These are phyloP conservation scores for Eira barbara DNA, from an alignment of 2,113 vertebrate species.

Conservation along the genomic window DNA sequence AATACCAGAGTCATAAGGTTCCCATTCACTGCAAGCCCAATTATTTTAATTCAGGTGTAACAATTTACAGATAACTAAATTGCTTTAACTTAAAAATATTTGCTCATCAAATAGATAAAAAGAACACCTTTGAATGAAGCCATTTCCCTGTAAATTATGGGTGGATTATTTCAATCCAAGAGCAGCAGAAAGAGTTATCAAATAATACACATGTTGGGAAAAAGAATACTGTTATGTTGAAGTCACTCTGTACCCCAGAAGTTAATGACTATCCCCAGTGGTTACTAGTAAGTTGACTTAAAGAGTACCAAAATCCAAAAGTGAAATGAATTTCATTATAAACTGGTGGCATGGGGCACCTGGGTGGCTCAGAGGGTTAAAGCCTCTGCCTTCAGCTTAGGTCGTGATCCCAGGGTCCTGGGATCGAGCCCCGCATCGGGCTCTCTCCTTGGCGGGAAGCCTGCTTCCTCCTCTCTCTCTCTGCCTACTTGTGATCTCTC, in stretches of 20 bases:
- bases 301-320: neutral
- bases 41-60: neutral
- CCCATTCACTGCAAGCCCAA: neutral
- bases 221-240: neutral
- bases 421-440: too few species aligned
- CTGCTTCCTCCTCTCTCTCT: too few species aligned
- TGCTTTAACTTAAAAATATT: constrained; percentile 21
- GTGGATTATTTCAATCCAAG: neutral
- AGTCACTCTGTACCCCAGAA: neutral
- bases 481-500: too few species aligned
- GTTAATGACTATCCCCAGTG: neutral
- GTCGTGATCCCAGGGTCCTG: too few species aligned
- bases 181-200: neutral
- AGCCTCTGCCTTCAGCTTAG: too few species aligned
- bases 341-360: neutral
- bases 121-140: neutral
- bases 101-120: neutral
- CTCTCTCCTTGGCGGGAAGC: too few species aligned
- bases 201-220: neutral
- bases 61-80: neutral
- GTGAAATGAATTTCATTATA: neutral
- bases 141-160: neutral
- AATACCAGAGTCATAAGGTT: neutral
- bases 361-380: too few species aligned
- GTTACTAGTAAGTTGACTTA: neutral